A percentile compares a stretch with the other conserved stretches of the same genome.
Conservation (phyloP, 2,888 invertebrate genomes). For the Adelphocoris suturalis region DNA sequence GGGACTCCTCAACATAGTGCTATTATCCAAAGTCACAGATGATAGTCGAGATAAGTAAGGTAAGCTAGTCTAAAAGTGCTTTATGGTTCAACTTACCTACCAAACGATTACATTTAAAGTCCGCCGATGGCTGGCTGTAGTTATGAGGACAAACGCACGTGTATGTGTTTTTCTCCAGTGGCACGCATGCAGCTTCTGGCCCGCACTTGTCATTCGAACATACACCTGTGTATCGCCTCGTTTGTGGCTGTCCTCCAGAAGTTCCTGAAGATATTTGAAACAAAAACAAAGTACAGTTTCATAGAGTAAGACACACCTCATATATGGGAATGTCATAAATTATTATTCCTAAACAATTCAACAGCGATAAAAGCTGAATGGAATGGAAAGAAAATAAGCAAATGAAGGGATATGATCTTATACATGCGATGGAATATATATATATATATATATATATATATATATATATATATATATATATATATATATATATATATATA, state of each 20-base stretch:
- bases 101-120: constrained; percentile 81
- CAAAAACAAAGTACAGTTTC: not conserved
- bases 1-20: no score
- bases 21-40: no score
- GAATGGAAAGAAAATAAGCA: no score
- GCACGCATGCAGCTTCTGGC: constrained; percentile 83
- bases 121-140: constrained; percentile 82
- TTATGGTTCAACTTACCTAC: constrained; percentile 68
- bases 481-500: no score
- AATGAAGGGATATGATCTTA: no score
- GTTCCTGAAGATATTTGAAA: not conserved
- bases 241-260: not conserved
- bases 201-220: constrained; percentile 81
- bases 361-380: no score
- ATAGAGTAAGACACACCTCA: not conserved
- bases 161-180: constrained; percentile 80
- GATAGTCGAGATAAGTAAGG: no score
- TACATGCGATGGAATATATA: no score
- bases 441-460: no score
- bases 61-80: no score
- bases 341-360: no score
- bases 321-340: not conserved
- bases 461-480: no score
- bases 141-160: constrained; percentile 86
- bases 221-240: constrained; percentile 59